phyloP scores from a whole-genome alignment of 2,113 vertebrate genomes.

The Myotis brandtii region DNA sequence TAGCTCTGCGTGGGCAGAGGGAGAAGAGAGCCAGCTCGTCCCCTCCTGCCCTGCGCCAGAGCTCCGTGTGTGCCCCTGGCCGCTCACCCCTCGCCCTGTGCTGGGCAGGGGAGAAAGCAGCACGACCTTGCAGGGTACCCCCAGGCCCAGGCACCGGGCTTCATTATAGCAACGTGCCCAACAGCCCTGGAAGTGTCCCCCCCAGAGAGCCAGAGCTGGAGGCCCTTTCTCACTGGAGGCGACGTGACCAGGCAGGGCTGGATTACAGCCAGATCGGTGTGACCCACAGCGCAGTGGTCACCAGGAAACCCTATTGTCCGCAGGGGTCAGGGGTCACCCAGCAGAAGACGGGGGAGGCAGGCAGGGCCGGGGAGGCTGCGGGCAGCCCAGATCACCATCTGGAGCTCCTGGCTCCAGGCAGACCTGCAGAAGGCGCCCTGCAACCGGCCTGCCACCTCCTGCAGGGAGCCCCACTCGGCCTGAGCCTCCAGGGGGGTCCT shows the following conservation, averaged over 20 bases:
- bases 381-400: background rate
- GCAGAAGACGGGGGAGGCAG: background rate
- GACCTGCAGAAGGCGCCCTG: fast-evolving
- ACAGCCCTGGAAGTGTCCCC: background rate
- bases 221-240: background rate
- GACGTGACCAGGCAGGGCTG: background rate
- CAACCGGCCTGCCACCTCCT: background rate
- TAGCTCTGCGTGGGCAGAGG: background rate
- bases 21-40: background rate
- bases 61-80: fast-evolving
- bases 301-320: constrained; percentile 40
- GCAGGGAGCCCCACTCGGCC: background rate
- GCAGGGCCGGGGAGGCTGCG: fast-evolving
- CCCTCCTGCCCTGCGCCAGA: background rate
- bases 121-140: fast-evolving
- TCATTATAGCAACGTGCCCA: background rate
- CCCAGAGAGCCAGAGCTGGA: background rate
- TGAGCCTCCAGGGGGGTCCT: background rate
- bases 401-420: background rate
- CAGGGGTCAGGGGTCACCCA: background rate
- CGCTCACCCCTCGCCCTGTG: background rate
- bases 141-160: fast-evolving
- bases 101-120: background rate
- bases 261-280: background rate
- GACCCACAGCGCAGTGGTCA: background rate